phyloP scores from a whole-genome alignment of 2,888 invertebrate species.

The Ctenicera cuprea region DNA sequence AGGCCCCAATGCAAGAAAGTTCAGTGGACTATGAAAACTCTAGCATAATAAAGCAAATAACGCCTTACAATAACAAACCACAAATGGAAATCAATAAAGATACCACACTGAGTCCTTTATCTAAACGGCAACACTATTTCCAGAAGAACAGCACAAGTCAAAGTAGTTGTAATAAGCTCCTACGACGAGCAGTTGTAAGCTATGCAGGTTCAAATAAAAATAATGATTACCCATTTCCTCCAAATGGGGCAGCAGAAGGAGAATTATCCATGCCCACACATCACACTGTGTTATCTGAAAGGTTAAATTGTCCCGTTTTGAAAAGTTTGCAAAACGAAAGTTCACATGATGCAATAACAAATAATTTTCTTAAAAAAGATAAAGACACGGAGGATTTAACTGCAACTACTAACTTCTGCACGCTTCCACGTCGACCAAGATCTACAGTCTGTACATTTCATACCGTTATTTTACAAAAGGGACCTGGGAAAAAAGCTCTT shows the following conservation, averaged over 20 bases:
- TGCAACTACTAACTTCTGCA: constrained; percentile 80
- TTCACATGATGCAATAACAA: background rate
- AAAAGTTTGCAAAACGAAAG: background rate
- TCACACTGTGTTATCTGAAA: background rate
- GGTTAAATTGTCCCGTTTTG: background rate
- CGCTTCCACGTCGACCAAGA: constrained; percentile 82
- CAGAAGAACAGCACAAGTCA: constrained; percentile 78
- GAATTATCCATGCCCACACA: background rate
- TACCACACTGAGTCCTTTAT: constrained; percentile 63
- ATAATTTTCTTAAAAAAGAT: constrained; percentile 4
- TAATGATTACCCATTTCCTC: constrained; percentile 59
- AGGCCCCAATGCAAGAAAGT: constrained; percentile 77
- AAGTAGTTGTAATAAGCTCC: constrained; percentile 78
- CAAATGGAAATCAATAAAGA: constrained; percentile 51
- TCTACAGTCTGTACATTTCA: constrained; percentile 82
- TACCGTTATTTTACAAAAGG: constrained; percentile 86
- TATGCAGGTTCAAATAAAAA: constrained; percentile 74
- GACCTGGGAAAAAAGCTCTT: constrained; percentile 87
- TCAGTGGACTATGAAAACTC: constrained; percentile 83
- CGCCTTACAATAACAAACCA: constrained; percentile 42
- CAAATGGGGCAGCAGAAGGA: constrained; percentile 52
- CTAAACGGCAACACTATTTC: constrained; percentile 75
- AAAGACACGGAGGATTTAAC: constrained; percentile 61
- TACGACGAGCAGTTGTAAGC: constrained; percentile 76
- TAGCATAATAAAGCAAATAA: constrained; percentile 71